Evolutionary conservation across 2,113 vertebrate genomes (phyloP), one percentile per base, ranked within the genome.

Genomic region (Aleadryas rufinucha): DNA sequence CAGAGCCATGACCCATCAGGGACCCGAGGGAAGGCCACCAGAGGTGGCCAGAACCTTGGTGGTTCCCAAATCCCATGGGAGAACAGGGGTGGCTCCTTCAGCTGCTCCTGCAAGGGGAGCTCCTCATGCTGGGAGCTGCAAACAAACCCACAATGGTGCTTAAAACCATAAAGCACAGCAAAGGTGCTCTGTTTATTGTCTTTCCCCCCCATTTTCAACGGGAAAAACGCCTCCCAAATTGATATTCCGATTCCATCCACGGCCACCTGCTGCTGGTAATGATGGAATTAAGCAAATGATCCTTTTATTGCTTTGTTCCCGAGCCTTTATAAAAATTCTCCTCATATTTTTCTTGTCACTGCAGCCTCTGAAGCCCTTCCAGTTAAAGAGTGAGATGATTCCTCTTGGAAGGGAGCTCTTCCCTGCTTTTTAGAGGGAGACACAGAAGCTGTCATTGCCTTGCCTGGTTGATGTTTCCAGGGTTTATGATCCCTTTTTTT

Each of bases 211-310:
- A 16, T 21, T 76, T 74, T n/a, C 26, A 42, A 8, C 13, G 13
- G 13, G 6, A 27, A 59, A 52, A 64, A 24, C 4, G 4, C 35
- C 17, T 47, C 42, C 37, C 41, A 91, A 50, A 66, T n/a, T 22
- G 49, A 56, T 64, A 54, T 76, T 76, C 95, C 56, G 61, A 52
- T 52, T 72, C 78, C 50, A 78, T 20, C 54, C 1, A 1, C n/a
- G 49, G 74, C 21, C 76, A 86, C 76, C 72, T 96, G 89, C 80
- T 41, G 77, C 75, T 87, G 70, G 42, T 63, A 90, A 85, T 75
- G 93, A 81, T 39, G 61, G 61, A 76, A 95, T 90, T 90, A 83
- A 92, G 91, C 41, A 88, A 88, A 88, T 88, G 66, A 93, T 85
- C 35, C 56, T 83, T 90, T 83, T 44, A 79, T 66, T 96, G 60